A percentile compares a stretch with the other conserved stretches of the same genome.
Conservation (phyloP, 30 jellyfish, hydroid and myxozoan genomes). For the Phacellophora camtschatica region DNA sequence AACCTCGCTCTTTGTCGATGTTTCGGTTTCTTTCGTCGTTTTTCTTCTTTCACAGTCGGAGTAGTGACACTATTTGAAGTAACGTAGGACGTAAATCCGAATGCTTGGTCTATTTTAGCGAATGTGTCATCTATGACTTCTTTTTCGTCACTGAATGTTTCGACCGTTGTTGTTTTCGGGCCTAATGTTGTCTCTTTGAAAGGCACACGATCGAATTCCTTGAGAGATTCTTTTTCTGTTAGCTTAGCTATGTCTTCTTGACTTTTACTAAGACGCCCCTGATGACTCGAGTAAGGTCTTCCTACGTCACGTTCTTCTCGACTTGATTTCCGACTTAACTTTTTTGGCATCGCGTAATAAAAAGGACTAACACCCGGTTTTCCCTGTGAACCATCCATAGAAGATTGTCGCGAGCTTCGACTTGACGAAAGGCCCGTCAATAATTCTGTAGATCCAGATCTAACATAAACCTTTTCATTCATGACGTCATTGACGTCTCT, state of each 20-base stretch:
- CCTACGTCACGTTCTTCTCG: background rate
- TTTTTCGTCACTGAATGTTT: conserved; percentile 5
- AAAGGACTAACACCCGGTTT: background rate
- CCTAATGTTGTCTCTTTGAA: conserved; percentile 47
- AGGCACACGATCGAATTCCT: conserved; percentile 3
- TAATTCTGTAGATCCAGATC: conserved; percentile 57
- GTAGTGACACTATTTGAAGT: conserved; percentile 9
- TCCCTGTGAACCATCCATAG: background rate
- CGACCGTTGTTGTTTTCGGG: conserved; percentile 20
- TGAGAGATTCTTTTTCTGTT: background rate
- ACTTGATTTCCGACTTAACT: background rate
- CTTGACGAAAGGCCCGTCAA: conserved; percentile 17
- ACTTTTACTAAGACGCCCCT: background rate
- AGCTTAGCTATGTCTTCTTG: background rate
- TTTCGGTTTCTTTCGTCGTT: conserved; percentile 36
- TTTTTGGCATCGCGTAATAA: background rate
- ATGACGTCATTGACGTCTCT: conserved; percentile 84
- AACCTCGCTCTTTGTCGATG: conserved; percentile 42
- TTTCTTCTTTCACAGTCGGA: conserved; percentile 21
- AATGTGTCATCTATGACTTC: conserved; percentile 80
- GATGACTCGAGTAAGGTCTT: conserved; percentile 14
- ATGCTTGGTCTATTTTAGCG: conserved; percentile 90
- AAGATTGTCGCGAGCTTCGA: background rate
- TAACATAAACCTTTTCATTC: conserved; percentile 65
- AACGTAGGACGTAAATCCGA: conserved; percentile 76